Evolutionary conservation across 2,888 invertebrate species (phyloP).

Genomic region (Tetranychus piercei): DNA sequence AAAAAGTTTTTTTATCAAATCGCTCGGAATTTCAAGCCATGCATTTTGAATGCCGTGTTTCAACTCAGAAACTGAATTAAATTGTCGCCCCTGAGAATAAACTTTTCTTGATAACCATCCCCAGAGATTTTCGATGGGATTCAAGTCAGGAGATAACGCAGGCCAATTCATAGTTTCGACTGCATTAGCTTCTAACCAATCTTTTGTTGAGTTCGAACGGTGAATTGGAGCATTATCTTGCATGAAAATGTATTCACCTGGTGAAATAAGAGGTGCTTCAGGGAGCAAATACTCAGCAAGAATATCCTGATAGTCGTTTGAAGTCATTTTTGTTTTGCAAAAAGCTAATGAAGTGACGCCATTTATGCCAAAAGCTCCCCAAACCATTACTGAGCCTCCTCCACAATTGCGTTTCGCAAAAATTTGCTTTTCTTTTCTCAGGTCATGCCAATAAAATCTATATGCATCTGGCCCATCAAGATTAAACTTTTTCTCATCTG

Average conservation of each 20-base stretch:
- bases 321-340: neutral
- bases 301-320: neutral
- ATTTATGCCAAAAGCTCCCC: conserved; percentile 21
- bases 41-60: neutral
- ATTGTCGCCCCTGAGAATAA: conserved; percentile 2
- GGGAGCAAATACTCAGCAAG: neutral
- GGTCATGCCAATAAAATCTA: conserved; percentile 21
- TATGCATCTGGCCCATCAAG: too few species aligned
- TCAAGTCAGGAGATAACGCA: conserved; percentile 3
- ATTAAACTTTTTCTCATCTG: too few species aligned
- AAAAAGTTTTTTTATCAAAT: neutral
- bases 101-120: conserved; percentile 2
- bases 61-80: neutral
- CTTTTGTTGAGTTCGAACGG: neutral
- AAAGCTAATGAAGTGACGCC: neutral
- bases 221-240: conserved; percentile 9
- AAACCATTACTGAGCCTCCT: conserved; percentile 27
- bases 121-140: conserved; percentile 12
- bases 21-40: neutral
- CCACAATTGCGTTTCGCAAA: conserved; percentile 25
- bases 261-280: neutral
- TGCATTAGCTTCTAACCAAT: neutral
- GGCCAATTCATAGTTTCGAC: conserved; percentile 1
- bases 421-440: conserved; percentile 23
- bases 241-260: neutral